Evolutionary conservation across 2,797 vertebrate species (phyloP).

Genomic region (Crocodylus rhombifer): DNA sequence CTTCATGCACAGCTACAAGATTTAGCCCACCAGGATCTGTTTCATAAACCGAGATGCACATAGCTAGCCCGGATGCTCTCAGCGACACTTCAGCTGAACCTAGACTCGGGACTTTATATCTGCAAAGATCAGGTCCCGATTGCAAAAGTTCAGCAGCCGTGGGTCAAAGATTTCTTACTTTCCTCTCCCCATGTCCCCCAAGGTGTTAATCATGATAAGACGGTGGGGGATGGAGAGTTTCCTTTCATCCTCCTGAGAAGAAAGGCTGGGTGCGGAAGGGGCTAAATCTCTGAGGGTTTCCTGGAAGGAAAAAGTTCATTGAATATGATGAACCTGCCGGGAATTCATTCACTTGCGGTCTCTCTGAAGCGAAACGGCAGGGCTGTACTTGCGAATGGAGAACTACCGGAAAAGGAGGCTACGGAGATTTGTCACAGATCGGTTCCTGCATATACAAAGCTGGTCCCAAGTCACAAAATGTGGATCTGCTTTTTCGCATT

Average conservation of each 20-base stretch:
- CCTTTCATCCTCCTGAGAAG: not conserved
- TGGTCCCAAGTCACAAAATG: not conserved
- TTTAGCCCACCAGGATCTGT: conserved; percentile 47
- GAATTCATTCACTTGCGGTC: not conserved
- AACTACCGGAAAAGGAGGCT: not conserved
- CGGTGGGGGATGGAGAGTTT: not conserved
- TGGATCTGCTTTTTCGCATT: not conserved
- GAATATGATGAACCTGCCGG: not conserved
- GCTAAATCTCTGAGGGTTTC: not conserved
- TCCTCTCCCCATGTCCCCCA: not conserved
- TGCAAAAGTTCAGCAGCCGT: not conserved
- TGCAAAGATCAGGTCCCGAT: not conserved
- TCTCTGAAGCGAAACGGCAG: not conserved
- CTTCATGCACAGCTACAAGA: conserved; percentile 60
- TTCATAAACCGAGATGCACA: conserved; percentile 11
- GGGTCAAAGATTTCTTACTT: not conserved
- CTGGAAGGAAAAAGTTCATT: rapidly evolving
- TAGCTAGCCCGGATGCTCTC: not conserved
- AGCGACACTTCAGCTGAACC: conserved; percentile 8
- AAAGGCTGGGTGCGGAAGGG: not conserved
- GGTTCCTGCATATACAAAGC: not conserved
- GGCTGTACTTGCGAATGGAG: not conserved
- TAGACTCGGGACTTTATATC: not conserved
- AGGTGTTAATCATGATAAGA: not conserved
- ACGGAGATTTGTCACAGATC: not conserved